Evolutionary conservation across 2,888 invertebrate species (phyloP).

Genomic region (Incurvaria masculella): DNA sequence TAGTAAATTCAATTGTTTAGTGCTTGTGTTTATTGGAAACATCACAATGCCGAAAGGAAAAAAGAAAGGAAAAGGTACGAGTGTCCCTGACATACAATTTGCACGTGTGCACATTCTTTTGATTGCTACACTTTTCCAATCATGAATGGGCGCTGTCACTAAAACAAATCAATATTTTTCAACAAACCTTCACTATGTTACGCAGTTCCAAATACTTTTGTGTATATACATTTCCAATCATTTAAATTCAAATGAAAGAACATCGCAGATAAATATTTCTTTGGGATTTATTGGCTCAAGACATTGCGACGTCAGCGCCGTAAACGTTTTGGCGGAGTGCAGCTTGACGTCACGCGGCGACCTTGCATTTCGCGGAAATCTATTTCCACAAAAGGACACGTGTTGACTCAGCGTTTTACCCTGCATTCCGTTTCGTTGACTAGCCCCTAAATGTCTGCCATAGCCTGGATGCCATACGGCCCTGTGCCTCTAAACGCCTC

Average conservation of each 20-base stretch:
- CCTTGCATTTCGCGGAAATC: constrained; percentile 33
- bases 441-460: constrained; percentile 7
- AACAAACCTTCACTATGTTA: too few species aligned
- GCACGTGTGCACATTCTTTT: constrained; percentile 6
- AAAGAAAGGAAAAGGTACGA: constrained; percentile 71
- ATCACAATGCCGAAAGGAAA: constrained; percentile 73
- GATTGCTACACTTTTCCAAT: too few species aligned
- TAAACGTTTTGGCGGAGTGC: neutral
- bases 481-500: constrained; percentile 5
- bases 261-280: too few species aligned
- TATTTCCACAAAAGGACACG: constrained; percentile 25
- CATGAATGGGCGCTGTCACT: neutral
- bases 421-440: too few species aligned
- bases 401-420: neutral
- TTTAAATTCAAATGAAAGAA: too few species aligned
- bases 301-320: neutral
- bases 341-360: constrained; percentile 47
- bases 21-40: constrained; percentile 21
- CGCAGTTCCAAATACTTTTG: too few species aligned
- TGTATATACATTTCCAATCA: too few species aligned
- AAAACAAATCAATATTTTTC: too few species aligned
- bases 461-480: constrained; percentile 16
- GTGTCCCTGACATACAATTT: constrained; percentile 8
- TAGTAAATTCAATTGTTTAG: constrained; percentile 29
- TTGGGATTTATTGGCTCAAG: too few species aligned